Evolutionary conservation across 1,140 invertebrate species (phyloP), one percentile per base, ranked within the genome.

Genomic region (Drosophila subpulchrella): DNA sequence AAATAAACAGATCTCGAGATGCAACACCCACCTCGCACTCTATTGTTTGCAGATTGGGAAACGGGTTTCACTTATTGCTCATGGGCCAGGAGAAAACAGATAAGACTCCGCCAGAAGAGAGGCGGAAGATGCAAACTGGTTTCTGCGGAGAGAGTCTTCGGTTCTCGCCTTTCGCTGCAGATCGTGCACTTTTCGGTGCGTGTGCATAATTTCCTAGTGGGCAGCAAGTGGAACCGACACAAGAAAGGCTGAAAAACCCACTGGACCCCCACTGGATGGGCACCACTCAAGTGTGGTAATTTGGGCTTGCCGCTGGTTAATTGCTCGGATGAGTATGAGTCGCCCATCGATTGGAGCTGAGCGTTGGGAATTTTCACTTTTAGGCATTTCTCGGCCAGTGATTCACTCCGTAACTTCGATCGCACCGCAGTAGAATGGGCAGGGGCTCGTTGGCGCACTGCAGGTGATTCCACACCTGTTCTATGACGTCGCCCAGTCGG

Each of bases 131-230:
- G 34, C 34, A 78, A 88, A 86, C 83, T 82, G 66, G 83, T 88
- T 86, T 88, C 27, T 13, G 10, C 34, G 51, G 50, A 36, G 60
- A 30, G 53, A 55, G 57, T 56, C 48, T 62, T 76, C 30, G 24
- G 48, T 66, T 56, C 65, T 65, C 39, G 59, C 61, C 41, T 47
- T 58, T 50, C 46, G 60, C 70, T 68, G 77, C 78, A 78, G 60
- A 66, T 75, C 51, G 44, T 50, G 74, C 73, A 47, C 15, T 77
- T 76, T 47, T 51, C 39, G 73, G 79, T 88, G 83, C 83, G 79
- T 88, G 83, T 89, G 83, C 84, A 86, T 88, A 76, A 83, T 83
- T 82, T 79, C 62, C 61, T 34, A 51, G 61, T 63, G 56, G 60
- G 30, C 62, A 68, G 50, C 57, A 50, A 54, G 75, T 76, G 83